These are phyloP conservation scores for Apodemus agrarius DNA, from an alignment of 2,797 vertebrate species.

Conservation along the genomic window DNA sequence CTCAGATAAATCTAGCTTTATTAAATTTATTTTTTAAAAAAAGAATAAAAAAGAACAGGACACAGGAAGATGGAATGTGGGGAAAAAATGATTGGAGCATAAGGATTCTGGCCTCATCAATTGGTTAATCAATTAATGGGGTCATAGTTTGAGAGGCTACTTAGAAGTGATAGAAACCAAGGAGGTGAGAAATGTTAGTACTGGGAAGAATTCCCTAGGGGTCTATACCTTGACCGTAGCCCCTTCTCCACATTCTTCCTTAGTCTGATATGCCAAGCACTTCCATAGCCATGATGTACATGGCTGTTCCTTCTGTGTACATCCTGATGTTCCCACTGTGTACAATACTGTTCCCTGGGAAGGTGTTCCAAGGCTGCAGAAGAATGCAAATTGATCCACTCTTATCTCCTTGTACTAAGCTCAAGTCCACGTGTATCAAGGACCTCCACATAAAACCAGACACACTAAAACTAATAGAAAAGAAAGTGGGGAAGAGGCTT, in stretches of 20 bases:
- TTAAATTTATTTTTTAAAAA: not conserved
- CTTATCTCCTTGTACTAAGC: no score
- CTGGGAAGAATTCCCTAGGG: not conserved
- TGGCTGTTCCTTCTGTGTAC: no score
- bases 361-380: not conserved
- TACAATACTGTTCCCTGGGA: not conserved
- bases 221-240: not conserved
- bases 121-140: not conserved
- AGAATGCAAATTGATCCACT: no score
- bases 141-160: not conserved
- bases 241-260: not conserved
- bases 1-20: not conserved
- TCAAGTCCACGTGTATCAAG: no score
- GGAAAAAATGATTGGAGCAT: not conserved
- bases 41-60: not conserved
- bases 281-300: not conserved
- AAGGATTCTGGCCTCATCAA: not conserved
- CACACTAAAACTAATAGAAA: no score
- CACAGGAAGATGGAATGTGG: not conserved
- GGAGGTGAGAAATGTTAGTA: not conserved
- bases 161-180: not conserved
- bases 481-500: no score
- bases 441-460: no score
- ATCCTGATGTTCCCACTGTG: no score
- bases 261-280: not conserved